phyloP scores from a whole-genome alignment of 2,797 vertebrate species.

The Pangasius mekongensis region DNA sequence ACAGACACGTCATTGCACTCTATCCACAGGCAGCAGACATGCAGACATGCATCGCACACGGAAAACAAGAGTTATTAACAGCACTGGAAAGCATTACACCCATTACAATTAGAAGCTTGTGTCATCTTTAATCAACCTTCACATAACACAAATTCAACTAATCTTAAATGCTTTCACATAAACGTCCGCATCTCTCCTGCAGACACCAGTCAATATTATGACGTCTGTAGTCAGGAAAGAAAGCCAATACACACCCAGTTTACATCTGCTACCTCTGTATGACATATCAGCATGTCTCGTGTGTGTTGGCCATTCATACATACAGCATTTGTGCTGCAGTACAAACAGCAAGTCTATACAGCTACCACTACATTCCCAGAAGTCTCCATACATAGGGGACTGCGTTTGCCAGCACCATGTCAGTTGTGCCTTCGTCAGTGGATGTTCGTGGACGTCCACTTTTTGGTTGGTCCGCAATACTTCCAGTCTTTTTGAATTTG shows the following conservation, averaged over 20 bases:
- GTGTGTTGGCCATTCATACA: neutral
- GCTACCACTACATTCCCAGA: too few species aligned
- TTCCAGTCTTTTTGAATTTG: too few species aligned
- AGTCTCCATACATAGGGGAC: too few species aligned
- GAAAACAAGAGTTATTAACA: neutral
- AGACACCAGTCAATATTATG: neutral
- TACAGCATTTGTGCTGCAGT: neutral
- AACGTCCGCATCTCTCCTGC: too few species aligned
- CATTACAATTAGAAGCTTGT: neutral
- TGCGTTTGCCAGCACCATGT: too few species aligned
- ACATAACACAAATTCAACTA: neutral
- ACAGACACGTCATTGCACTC: neutral
- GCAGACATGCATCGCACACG: neutral
- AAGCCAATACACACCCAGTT: neutral
- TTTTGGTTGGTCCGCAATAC: too few species aligned
- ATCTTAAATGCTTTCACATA: neutral
- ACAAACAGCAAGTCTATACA: neutral
- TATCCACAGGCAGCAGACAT: neutral
- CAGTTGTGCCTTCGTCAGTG: too few species aligned
- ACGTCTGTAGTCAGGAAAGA: neutral
- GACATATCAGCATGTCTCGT: neutral
- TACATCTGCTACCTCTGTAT: neutral
- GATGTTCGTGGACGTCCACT: too few species aligned
- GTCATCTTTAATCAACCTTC: neutral
- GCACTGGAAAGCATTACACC: slow-evolving; percentile 1